A percentile compares a stretch with the other conserved stretches of the same genome.
phyloP scores from a whole-genome alignment of 2,113 vertebrate species.

The Macquaria australasica region DNA sequence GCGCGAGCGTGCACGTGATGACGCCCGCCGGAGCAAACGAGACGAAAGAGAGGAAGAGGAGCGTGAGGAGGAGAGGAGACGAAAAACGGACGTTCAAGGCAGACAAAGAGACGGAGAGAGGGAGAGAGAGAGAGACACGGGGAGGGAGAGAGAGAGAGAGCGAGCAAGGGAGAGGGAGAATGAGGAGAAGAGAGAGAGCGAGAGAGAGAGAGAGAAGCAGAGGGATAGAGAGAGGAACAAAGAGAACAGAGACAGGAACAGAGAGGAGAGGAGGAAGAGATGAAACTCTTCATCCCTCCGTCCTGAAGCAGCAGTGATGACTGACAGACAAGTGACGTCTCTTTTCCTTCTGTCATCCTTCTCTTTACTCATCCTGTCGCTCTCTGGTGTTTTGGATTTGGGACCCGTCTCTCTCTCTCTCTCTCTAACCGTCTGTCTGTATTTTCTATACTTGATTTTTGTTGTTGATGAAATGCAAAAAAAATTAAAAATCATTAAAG shows the following conservation, averaged over 20 bases:
- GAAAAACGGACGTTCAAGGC: constrained; percentile 5
- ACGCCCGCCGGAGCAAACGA: constrained; percentile 13
- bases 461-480: constrained; percentile 52
- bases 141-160: neutral
- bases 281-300: constrained; percentile 9
- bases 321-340: constrained; percentile 17
- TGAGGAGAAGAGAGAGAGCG: constrained; percentile 63
- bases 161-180: constrained; percentile 52
- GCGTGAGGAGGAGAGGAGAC: constrained; percentile 56
- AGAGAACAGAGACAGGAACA: constrained; percentile 78
- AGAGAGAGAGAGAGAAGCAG: constrained; percentile 26
- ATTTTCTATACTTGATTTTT: constrained; percentile 57
- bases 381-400: constrained; percentile 9
- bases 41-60: constrained; percentile 40
- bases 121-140: constrained; percentile 53
- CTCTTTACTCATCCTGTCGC: constrained; percentile 6
- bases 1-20: constrained; percentile 9
- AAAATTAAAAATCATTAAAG: constrained; percentile 59
- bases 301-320: constrained; percentile 32
- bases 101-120: constrained; percentile 48
- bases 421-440: constrained; percentile 2
- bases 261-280: constrained; percentile 66
- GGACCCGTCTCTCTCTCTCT: constrained; percentile 7
- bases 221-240: constrained; percentile 70
- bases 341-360: constrained; percentile 28